Evolutionary conservation across 2,113 vertebrate genomes (phyloP).

Genomic region (Edolisoma coerulescens): DNA sequence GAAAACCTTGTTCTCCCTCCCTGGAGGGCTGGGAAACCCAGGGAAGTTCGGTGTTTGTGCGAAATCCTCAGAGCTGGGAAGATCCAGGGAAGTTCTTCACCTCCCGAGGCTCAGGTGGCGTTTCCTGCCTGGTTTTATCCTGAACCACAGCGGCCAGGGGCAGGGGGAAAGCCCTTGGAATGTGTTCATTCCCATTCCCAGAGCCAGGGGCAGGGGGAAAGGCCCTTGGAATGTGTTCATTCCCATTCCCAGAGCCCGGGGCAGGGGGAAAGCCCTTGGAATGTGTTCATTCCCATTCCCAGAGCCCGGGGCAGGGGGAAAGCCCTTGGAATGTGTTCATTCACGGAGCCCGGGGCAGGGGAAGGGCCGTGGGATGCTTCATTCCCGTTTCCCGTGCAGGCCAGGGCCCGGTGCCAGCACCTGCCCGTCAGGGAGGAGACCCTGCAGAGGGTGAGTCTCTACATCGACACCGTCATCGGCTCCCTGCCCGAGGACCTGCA

Average conservation of each 20-base stretch:
- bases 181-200: background rate
- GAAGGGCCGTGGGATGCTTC: too few species aligned
- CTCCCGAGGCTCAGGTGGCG: rapidly evolving
- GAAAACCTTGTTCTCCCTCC: background rate
- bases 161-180: background rate
- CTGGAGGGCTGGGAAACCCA: background rate
- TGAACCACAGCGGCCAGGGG: background rate
- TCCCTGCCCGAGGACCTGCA: constrained; percentile 87
- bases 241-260: background rate
- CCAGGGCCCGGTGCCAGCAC: constrained; percentile 76
- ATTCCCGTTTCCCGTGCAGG: constrained; percentile 44
- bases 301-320: too few species aligned
- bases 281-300: too few species aligned
- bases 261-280: background rate
- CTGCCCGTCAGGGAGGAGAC: constrained; percentile 81
- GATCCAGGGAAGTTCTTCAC: too few species aligned
- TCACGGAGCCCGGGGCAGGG: too few species aligned
- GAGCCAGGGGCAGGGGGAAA: background rate
- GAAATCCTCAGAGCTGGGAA: background rate
- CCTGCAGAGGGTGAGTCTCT: constrained; percentile 68
- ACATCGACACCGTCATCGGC: constrained; percentile 69
- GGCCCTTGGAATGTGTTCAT: background rate
- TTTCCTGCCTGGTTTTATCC: background rate
- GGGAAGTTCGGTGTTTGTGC: rapidly evolving
- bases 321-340: too few species aligned